Evolutionary conservation across 30 jellyfish, hydroid and myxozoan genomes (phyloP).

Genomic region (Sanderia malayensis): DNA sequence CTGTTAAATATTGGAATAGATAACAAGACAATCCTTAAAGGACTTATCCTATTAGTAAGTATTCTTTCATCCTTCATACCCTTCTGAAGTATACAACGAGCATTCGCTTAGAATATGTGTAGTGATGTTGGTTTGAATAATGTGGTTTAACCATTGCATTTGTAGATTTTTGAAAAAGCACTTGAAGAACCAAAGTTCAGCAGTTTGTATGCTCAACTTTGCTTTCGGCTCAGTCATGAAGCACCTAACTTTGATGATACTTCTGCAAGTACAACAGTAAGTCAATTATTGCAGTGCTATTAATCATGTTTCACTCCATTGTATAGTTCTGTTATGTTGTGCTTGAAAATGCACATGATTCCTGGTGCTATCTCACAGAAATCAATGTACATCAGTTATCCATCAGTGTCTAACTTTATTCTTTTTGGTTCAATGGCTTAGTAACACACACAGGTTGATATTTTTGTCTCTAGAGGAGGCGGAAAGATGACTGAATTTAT

Average conservation of each 20-base stretch:
- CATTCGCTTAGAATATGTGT: not conserved
- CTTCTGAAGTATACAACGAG: not conserved
- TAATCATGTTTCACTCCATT: no score
- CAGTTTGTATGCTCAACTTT: constrained; percentile 83
- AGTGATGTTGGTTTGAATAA: no score
- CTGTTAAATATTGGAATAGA: constrained; percentile 72
- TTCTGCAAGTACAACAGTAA: constrained; percentile 56
- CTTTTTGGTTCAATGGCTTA: no score
- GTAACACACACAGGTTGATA: no score
- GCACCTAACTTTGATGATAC: constrained; percentile 94
- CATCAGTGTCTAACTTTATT: no score
- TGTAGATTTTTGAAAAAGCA: constrained; percentile 89
- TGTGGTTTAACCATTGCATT: not conserved
- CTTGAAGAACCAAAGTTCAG: constrained; percentile 85
- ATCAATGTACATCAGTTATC: no score
- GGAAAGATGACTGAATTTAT: no score
- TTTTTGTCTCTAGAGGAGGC: no score
- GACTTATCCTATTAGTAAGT: constrained; percentile 87
- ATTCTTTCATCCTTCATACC: not conserved
- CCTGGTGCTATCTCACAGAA: no score
- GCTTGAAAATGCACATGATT: no score
- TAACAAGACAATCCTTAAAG: constrained; percentile 71
- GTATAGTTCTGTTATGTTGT: no score
- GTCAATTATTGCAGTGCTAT: constrained; percentile 19
- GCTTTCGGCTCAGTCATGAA: constrained; percentile 79